Percentiles rank a stretch among this genome's conserved stretches.
Evolutionary conservation across 1,140 invertebrate genomes (phyloP).

Genomic region (Micrasema longulum): DNA sequence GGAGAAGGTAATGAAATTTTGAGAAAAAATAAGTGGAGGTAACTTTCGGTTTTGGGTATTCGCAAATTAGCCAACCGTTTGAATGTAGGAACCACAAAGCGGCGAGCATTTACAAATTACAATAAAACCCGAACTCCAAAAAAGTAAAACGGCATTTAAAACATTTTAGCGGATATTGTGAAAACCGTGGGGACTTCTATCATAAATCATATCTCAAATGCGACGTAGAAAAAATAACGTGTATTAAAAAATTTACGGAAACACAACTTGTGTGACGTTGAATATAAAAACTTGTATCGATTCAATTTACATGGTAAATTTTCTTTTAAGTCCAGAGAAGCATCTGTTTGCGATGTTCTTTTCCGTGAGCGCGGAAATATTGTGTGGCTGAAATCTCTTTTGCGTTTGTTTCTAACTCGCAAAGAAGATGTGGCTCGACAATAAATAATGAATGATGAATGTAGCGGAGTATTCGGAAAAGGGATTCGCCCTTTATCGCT

Average conservation of each 20-base stretch:
- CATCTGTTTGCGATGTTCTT: too few relatives aligned
- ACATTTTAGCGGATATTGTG: constrained; percentile 10
- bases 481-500: constrained; percentile 16
- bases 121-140: constrained; percentile 9
- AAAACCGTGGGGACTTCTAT: constrained; percentile 6
- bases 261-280: too few relatives aligned
- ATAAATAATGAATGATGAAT: constrained; percentile 38
- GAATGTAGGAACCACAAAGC: constrained; percentile 19
- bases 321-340: too few relatives aligned
- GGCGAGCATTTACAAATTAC: constrained; percentile 18
- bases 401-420: background rate
- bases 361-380: background rate
- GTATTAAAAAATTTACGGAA: too few relatives aligned
- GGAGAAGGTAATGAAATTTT: too few relatives aligned
- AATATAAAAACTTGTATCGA: too few relatives aligned
- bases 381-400: background rate
- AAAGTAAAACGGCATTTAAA: constrained; percentile 19
- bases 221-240: background rate
- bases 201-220: constrained; percentile 23
- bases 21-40: too few relatives aligned
- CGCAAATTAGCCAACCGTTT: constrained; percentile 10
- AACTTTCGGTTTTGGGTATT: background rate
- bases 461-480: constrained; percentile 14
- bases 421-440: constrained; percentile 21
- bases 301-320: too few relatives aligned